Conservation (phyloP, 2,113 vertebrate species). For the Pluvialis apricaria region DNA sequence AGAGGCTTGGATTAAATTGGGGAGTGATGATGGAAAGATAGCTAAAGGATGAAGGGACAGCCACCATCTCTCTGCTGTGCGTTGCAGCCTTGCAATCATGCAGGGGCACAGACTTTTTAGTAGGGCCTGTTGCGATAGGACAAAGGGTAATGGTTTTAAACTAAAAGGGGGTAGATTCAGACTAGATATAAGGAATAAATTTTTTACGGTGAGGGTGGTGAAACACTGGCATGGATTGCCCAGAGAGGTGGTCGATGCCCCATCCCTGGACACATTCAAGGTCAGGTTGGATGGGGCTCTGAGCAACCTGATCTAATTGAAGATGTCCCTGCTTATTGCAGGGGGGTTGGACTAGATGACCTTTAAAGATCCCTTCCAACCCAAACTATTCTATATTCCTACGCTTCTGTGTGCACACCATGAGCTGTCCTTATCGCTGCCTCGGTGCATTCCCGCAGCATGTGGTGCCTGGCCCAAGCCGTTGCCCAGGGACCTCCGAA, state of each 20-base stretch:
- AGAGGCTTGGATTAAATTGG: background rate
- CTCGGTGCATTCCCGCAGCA: fast-evolving
- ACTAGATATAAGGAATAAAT: background rate
- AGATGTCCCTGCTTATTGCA: background rate
- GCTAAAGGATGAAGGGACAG: background rate
- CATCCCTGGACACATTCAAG: background rate
- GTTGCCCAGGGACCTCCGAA: fast-evolving
- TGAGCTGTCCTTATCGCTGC: background rate
- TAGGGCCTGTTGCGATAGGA: background rate
- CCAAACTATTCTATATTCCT: background rate
- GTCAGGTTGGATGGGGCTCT: background rate
- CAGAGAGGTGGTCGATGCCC: background rate
- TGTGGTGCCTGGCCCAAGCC: background rate
- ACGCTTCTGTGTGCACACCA: background rate
- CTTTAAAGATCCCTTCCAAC: background rate
- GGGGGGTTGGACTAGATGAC: background rate
- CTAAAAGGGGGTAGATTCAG: background rate
- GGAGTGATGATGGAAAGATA: background rate
- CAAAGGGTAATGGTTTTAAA: background rate
- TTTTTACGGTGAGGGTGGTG: background rate
- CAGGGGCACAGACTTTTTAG: background rate
- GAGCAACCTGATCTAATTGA: background rate
- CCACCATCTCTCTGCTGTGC: background rate
- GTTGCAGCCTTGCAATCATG: background rate
- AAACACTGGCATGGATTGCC: background rate